Conservation (phyloP, 1,140 invertebrate species). For the Ladona fulva region DNA sequence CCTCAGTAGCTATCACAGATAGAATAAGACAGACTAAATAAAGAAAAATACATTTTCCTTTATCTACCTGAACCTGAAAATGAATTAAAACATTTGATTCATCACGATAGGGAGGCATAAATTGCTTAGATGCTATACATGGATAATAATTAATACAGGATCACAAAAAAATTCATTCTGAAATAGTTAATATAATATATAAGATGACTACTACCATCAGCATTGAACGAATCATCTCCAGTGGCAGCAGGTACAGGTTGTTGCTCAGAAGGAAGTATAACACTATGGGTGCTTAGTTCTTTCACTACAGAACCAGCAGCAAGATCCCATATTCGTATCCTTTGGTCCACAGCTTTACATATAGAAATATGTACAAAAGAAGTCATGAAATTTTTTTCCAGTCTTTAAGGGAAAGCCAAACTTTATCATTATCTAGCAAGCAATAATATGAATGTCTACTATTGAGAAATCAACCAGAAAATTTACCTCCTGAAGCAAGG, state of each 20-base stretch:
- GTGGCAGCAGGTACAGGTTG: neutral
- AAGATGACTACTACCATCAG: neutral
- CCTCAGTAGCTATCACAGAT: no score
- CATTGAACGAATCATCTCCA: neutral
- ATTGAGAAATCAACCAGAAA: no score
- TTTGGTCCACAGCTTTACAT: slow-evolving; percentile 50
- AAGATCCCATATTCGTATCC: slow-evolving; percentile 60
- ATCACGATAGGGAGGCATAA: no score
- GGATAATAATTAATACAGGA: no score
- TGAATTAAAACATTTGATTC: no score
- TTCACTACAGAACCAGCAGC: slow-evolving; percentile 46
- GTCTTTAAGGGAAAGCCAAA: slow-evolving; percentile 2
- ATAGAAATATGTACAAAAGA: slow-evolving; percentile 11
- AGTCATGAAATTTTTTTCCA: slow-evolving; percentile 15
- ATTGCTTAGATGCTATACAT: no score
- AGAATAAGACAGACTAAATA: no score
- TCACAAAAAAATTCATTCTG: no score
- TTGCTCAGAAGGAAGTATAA: neutral
- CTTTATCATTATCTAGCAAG: neutral
- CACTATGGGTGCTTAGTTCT: slow-evolving; percentile 49
- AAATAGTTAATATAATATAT: neutral
- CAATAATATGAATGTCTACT: no score
- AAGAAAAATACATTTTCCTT: no score
- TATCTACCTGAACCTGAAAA: no score
- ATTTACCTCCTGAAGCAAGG: slow-evolving; percentile 53